Conservation (phyloP, 1,140 invertebrate species). For the Ceratosolen solmsi region DNA sequence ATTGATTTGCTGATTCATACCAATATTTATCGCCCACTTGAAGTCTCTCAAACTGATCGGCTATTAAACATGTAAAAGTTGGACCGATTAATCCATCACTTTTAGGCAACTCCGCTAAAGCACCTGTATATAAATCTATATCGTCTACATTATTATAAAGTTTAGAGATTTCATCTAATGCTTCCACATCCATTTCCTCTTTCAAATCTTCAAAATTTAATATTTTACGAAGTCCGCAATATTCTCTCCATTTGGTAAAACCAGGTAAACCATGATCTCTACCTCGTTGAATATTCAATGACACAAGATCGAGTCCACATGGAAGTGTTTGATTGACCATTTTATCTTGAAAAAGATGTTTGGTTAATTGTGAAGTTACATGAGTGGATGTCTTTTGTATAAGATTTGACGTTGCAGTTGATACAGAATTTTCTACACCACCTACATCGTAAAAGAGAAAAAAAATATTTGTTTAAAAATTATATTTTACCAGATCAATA, state of each 20-base stretch:
- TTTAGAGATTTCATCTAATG: constrained; percentile 76
- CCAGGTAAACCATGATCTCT: constrained; percentile 90
- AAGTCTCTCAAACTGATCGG: constrained; percentile 87
- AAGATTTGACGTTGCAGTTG: constrained; percentile 78
- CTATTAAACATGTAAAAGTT: constrained; percentile 88
- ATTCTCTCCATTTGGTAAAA: constrained; percentile 84
- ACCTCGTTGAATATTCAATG: constrained; percentile 90
- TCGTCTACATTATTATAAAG: constrained; percentile 86
- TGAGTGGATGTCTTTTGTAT: constrained; percentile 78
- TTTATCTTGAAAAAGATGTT: constrained; percentile 82
- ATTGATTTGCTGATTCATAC: constrained; percentile 83
- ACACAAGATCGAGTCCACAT: constrained; percentile 88
- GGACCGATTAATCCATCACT: constrained; percentile 84
- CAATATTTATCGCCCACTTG: constrained; percentile 89
- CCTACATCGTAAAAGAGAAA: constrained; percentile 65
- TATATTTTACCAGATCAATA: no score
- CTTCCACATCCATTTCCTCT: constrained; percentile 76
- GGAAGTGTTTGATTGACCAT: constrained; percentile 59
- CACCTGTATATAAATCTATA: constrained; percentile 90
- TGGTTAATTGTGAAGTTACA: constrained; percentile 77
- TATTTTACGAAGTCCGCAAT: constrained; percentile 81
- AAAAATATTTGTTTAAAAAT: neutral
- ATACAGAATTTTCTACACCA: constrained; percentile 77
- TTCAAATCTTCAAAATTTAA: constrained; percentile 84
- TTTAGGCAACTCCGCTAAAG: constrained; percentile 83